Conservation (phyloP, 1,140 invertebrate genomes). For the Cephus cinctus region DNA sequence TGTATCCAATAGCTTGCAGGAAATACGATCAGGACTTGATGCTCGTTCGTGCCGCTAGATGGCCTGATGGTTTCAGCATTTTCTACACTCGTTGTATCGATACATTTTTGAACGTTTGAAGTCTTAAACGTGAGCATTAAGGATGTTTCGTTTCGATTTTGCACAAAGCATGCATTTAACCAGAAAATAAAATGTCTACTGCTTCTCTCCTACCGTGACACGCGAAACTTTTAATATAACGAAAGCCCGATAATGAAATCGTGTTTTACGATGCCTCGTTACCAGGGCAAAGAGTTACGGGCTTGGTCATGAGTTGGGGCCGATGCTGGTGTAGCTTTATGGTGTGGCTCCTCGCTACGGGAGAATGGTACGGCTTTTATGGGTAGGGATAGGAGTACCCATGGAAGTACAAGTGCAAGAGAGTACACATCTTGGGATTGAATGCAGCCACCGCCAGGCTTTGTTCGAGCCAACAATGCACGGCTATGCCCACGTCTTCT, state of each 20-base stretch:
- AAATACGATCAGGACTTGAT: too few species aligned
- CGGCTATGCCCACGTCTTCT: slow-evolving; percentile 30
- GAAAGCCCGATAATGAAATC: slow-evolving; percentile 41
- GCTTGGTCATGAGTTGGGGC: slow-evolving; percentile 16
- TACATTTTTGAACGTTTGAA: too few species aligned
- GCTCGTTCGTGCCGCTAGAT: too few species aligned
- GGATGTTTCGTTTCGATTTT: too few species aligned
- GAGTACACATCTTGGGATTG: slow-evolving; percentile 19
- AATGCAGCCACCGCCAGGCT: slow-evolving; percentile 26
- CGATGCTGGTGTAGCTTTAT: too few species aligned
- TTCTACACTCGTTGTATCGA: too few species aligned
- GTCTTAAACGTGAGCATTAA: too few species aligned
- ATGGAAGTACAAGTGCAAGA: slow-evolving; percentile 10
- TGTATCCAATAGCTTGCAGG: too few species aligned
- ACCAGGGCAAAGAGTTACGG: slow-evolving; percentile 38
- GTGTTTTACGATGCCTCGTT: slow-evolving; percentile 49
- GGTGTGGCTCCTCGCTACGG: too few species aligned
- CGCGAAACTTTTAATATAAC: slow-evolving; percentile 33
- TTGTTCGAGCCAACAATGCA: slow-evolving; percentile 44
- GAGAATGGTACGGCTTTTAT: slow-evolving; percentile 28
- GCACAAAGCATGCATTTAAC: too few species aligned
- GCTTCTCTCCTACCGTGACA: slow-evolving; percentile 13
- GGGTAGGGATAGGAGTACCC: slow-evolving; percentile 26
- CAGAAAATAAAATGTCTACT: too few species aligned
- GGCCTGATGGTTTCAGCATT: too few species aligned